Percentiles rank a stretch among this genome's conserved stretches.
These are phyloP conservation scores for Blastomussa wellsi DNA, from an alignment of 92 coral and sea anemone genomes.

Conservation along the genomic window DNA sequence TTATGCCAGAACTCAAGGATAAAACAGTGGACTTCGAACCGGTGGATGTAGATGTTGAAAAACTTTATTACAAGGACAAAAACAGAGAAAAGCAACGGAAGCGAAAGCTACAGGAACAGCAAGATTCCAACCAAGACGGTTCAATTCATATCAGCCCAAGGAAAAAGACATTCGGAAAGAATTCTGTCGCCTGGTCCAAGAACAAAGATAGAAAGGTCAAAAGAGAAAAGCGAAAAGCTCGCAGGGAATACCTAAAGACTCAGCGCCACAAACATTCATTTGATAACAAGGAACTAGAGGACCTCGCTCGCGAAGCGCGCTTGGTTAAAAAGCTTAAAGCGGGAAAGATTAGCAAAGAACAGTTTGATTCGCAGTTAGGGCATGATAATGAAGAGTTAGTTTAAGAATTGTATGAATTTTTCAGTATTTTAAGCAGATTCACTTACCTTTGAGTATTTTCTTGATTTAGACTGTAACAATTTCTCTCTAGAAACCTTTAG, in stretches of 20 bases:
- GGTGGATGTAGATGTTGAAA: constrained; percentile 66
- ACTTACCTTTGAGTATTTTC: neutral
- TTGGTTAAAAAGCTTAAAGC: constrained; percentile 87
- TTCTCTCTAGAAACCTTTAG: too few species aligned
- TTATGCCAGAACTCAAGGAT: constrained; percentile 92
- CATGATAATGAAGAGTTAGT: constrained; percentile 11
- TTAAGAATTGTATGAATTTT: neutral
- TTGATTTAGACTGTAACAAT: neutral
- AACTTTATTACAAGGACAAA: constrained; percentile 78
- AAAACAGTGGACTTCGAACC: constrained; percentile 69
- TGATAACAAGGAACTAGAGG: constrained; percentile 83
- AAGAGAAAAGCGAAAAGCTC: constrained; percentile 80
- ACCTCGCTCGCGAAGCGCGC: constrained; percentile 80
- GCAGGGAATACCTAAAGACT: constrained; percentile 56
- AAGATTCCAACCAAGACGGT: constrained; percentile 9
- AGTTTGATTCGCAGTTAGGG: constrained; percentile 65
- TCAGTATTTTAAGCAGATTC: neutral
- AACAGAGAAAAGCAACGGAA: constrained; percentile 84
- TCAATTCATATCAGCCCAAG: constrained; percentile 24
- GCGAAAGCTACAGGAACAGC: constrained; percentile 54
- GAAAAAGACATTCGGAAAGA: constrained; percentile 46
- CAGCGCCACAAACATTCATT: constrained; percentile 66
- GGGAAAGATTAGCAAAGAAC: constrained; percentile 79
- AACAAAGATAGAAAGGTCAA: constrained; percentile 69
- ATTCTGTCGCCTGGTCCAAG: constrained; percentile 82